Conservation (phyloP, 2,888 invertebrate species). For the Pollenia amentaria region DNA sequence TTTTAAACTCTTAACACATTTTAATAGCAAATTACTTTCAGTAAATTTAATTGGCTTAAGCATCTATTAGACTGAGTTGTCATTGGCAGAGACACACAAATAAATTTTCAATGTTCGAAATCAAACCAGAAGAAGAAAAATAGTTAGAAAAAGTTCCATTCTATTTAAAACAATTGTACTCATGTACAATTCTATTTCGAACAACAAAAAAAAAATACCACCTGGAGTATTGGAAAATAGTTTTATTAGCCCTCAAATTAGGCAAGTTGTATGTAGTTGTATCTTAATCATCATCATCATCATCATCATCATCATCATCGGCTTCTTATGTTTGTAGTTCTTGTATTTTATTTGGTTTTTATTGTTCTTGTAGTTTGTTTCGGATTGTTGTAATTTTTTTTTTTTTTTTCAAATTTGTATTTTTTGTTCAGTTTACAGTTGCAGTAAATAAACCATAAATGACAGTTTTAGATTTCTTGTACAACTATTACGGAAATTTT, state of each 20-base stretch:
- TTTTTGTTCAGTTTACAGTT: constrained; percentile 32
- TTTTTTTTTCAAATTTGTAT: no score
- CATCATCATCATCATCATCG: constrained; percentile 13
- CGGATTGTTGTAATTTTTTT: background rate
- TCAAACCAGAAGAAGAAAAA: background rate
- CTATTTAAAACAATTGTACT: constrained; percentile 42
- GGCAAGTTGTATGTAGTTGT: constrained; percentile 34
- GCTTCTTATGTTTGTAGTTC: constrained; percentile 36
- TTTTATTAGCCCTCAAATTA: constrained; percentile 67
- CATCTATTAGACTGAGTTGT: constrained; percentile 2
- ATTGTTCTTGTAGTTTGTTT: constrained; percentile 28
- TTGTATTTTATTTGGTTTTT: constrained; percentile 52
- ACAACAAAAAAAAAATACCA: constrained; percentile 45
- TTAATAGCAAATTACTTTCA: constrained; percentile 2
- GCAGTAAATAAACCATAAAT: constrained; percentile 71
- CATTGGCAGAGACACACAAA: constrained; percentile 8
- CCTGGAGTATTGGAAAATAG: constrained; percentile 67
- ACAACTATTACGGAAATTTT: constrained; percentile 58
- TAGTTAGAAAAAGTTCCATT: background rate
- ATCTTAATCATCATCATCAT: constrained; percentile 16
- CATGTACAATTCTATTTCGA: constrained; percentile 15
- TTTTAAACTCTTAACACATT: background rate
- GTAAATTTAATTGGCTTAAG: constrained; percentile 35
- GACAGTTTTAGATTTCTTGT: constrained; percentile 72
- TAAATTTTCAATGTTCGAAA: background rate